phyloP scores from a whole-genome alignment of 2,888 invertebrate species.

The Stegophylla sp. region DNA sequence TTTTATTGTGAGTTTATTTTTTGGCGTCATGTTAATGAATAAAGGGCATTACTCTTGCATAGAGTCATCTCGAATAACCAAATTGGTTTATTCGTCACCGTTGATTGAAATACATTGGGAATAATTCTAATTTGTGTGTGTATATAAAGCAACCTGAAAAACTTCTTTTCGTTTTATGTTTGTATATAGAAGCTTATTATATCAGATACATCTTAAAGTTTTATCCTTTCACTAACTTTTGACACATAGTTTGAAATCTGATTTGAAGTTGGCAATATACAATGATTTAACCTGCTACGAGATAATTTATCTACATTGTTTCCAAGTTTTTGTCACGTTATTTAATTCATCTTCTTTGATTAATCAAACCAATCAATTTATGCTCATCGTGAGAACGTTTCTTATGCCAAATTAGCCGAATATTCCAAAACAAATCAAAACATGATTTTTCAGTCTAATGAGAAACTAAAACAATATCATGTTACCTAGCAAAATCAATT shows the following conservation, averaged over 20 bases:
- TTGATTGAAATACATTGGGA: not conserved
- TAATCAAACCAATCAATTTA: not conserved
- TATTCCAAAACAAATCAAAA: too few species aligned
- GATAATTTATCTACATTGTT: not conserved
- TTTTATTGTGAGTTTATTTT: not conserved
- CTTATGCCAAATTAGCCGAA: not conserved
- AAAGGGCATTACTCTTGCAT: not conserved
- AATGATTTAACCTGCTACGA: not conserved
- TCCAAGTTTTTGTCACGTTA: not conserved
- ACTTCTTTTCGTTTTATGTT: not conserved
- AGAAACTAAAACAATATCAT: too few species aligned
- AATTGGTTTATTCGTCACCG: not conserved
- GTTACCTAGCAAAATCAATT: not conserved
- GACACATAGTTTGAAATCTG: not conserved
- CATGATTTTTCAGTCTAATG: too few species aligned
- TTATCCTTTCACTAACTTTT: constrained; percentile 10
- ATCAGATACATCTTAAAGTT: constrained; percentile 5
- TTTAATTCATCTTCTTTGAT: not conserved
- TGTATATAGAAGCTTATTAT: not conserved
- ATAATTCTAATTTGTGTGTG: not conserved
- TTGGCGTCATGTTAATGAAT: not conserved
- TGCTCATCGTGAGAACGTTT: too few species aligned
- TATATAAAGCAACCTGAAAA: not conserved
- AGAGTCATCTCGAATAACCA: not conserved
- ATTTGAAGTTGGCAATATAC: not conserved